Evolutionary conservation across 1,140 invertebrate species (phyloP), one percentile per base, ranked within the genome.

Genomic region (Manduca sexta): DNA sequence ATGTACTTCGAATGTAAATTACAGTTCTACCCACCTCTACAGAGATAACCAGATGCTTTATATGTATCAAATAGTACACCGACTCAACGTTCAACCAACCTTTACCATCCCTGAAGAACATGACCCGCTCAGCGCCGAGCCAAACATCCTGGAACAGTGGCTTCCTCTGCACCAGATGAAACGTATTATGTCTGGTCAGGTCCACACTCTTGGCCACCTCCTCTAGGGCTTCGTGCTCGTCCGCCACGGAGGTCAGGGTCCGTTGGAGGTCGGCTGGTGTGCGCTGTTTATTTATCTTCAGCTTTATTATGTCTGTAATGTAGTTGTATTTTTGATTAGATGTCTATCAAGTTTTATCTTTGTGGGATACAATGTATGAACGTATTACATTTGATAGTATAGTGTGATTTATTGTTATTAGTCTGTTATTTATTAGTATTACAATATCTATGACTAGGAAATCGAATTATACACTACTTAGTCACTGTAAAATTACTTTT

Each of bases 81-180:
- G 21, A 3, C 2, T 21, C 7, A 3, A 21, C 21, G 7, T 26
- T 26, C n/a, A 8, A 41, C 26, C 8, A 48, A 82, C 78, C 66
- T 56, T 62, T 68, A 38, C 47, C 40, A 48, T 83, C 74, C 29
- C 68, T 75, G 46, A 78, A 84, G 64, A 86, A 80, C 10, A 73
- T 69, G 1, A 77, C 58, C 21, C 82, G 64, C 18, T 77, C 74
- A 0, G 37, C 35, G 0, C 68, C 71, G 2, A 85, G 40, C 70
- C 74, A 82, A 1, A 75, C 70, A 11, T 81, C 56, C 37, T 62
- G 50, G 30, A 49, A 60, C 12, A 85, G 56, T 0, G 62, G 66
- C n/a, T 47, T 54, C 49, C 78, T 65, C 48, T 86, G 82, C 38
- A 84, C 79, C 41, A 78, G 60, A 31, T 73, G 64, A 47, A 84